phyloP scores from a whole-genome alignment of 2,113 vertebrate species.

The Atlantisia rogersi region DNA sequence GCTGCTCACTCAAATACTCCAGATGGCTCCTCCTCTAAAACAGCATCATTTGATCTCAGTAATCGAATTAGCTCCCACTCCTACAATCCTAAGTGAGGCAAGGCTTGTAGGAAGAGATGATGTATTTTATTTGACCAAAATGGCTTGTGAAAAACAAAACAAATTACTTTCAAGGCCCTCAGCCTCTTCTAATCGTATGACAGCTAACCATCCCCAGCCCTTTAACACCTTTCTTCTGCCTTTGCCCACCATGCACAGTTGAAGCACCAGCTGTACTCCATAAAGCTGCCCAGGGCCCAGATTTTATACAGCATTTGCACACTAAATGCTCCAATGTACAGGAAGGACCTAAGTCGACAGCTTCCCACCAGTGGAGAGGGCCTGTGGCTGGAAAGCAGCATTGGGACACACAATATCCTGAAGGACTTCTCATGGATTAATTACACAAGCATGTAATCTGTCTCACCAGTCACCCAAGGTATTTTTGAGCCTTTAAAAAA shows the following conservation, averaged over 20 bases:
- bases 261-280: background rate
- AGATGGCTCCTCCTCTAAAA: constrained; percentile 64
- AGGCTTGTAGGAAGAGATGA: background rate
- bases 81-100: constrained; percentile 3
- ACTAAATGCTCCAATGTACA: background rate
- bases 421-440: background rate
- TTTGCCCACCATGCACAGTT: background rate
- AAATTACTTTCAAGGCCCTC: constrained; percentile 20
- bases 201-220: background rate
- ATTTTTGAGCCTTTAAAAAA: background rate
- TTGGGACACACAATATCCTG: background rate
- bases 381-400: background rate
- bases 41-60: constrained; percentile 44
- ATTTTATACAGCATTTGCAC: background rate
- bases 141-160: background rate
- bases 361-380: background rate
- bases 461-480: background rate
- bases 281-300: background rate
- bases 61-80: constrained; percentile 55
- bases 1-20: constrained; percentile 57
- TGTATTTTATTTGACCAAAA: constrained; percentile 14
- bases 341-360: background rate
- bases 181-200: background rate
- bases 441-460: background rate
- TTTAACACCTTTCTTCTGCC: background rate